Percentiles rank a stretch among this genome's conserved stretches.
Conservation (phyloP, 2,113 vertebrate species). For the Catagonus wagneri region DNA sequence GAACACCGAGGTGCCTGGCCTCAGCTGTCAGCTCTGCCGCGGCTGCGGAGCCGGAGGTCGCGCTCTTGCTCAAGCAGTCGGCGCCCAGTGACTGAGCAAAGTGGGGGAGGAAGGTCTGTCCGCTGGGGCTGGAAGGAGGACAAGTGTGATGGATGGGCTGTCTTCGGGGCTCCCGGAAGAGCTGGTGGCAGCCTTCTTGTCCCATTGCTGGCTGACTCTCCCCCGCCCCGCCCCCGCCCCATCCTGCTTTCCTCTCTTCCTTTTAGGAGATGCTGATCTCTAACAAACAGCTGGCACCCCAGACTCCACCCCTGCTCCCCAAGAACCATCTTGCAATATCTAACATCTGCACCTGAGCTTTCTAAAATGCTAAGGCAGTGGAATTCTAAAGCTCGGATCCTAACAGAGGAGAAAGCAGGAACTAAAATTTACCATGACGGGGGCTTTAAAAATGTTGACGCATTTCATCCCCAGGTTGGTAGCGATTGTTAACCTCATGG, state of each 20-base stretch:
- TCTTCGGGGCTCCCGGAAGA: neutral
- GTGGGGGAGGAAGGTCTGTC: neutral
- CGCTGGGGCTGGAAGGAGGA: neutral
- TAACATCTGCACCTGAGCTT: neutral
- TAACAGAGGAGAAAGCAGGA: neutral
- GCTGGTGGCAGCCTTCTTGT: neutral
- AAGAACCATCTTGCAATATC: neutral
- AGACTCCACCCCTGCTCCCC: neutral
- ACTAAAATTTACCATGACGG: neutral
- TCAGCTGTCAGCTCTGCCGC: neutral
- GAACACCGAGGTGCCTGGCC: neutral
- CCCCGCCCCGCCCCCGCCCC: neutral
- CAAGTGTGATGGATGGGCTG: neutral
- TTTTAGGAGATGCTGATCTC: neutral
- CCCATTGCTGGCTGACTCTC: neutral
- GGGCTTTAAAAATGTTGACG: neutral
- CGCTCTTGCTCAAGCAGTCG: neutral
- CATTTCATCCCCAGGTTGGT: neutral
- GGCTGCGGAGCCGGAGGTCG: too few species aligned
- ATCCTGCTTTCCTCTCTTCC: neutral
- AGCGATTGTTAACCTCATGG: neutral
- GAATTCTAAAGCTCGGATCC: neutral
- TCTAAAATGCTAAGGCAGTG: neutral
- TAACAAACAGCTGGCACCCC: neutral
- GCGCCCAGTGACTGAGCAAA: fast-evolving